Evolutionary conservation across 2,113 vertebrate genomes (phyloP).

Genomic region (Pterocles burchelli): DNA sequence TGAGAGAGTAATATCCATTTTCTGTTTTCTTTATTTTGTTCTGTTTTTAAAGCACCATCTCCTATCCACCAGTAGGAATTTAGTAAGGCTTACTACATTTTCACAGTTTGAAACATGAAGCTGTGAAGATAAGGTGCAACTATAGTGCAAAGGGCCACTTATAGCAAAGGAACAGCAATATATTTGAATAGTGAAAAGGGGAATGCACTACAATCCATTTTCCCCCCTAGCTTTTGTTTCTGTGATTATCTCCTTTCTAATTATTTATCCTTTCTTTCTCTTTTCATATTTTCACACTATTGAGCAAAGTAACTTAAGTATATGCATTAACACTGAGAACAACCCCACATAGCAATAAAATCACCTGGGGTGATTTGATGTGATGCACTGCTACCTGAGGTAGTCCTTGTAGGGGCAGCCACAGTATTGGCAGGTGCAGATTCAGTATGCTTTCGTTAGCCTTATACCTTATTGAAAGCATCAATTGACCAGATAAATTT

Average conservation of each 20-base stretch:
- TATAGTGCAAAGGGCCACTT: neutral
- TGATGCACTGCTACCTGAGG: neutral
- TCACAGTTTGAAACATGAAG: neutral
- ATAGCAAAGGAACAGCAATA: neutral
- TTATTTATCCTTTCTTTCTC: neutral
- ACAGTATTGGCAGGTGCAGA: neutral
- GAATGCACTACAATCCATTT: neutral
- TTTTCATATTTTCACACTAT: neutral
- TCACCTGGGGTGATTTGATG: neutral
- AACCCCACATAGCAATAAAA: accelerated
- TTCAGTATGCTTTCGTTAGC: neutral
- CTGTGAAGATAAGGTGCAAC: neutral
- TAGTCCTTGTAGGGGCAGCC: neutral
- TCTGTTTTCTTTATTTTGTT: neutral
- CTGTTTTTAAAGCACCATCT: neutral
- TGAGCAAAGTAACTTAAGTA: neutral
- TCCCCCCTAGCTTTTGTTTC: neutral
- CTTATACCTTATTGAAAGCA: neutral
- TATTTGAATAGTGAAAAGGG: neutral
- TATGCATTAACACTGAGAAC: neutral
- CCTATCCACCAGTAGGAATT: neutral
- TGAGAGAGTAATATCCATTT: neutral
- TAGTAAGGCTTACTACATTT: neutral
- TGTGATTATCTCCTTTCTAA: neutral
- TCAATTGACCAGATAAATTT: neutral